Base-by-base conservation (phyloP, 1,140 invertebrate genomes). In the Batillaria attramentaria region DNA sequence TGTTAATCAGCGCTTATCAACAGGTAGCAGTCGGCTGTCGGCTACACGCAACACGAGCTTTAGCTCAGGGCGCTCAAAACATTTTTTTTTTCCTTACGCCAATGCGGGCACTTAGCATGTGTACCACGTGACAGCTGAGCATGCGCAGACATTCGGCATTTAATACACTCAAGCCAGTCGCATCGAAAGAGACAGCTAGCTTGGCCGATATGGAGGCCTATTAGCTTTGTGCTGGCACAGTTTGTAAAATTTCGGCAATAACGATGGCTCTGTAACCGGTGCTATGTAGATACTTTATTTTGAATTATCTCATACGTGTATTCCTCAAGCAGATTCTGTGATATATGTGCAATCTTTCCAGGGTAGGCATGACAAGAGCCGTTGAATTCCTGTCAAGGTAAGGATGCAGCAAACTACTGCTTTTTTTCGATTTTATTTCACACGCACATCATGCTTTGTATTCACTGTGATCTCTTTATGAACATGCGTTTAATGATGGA, bases 301-400 rank as follows among this genome's bases (percentile, higher is more conserved):
- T 70, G 42, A 31, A 43, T 42, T 42, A 20, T 70, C 43, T 43
- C 20, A 42, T 28, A 46, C 68, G 42, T 46, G 28, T 31, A 42
- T 39, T 70, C 68, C n/a, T 70, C 68, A 70, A 70, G 68, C 68
- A 46, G 39, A 46, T 70, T 39, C 68, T 70, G 68, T 70, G 68
- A 70, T 70, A 70, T 46, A 46, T 70, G 68, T 70, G 68, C 68
- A 46, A 39, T 70, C n/a, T 43, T 46, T 69, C 66, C 68, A 70
- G 68, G 68, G 68, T 70, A 6, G 68, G 68, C 43, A 39, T 42
- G n/a, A 70, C 68, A 39, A 33, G 37, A 39, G 42, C 68, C 39
- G 68, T 46, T 46, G 42, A 43, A 70, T 70, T 70, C 66, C 68
- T 70, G 68, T 70, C 68, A 70, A n/a, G 68, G 68, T 70, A 70